These are phyloP conservation scores for Melanogrammus aeglefinus DNA, from an alignment of 2,797 vertebrate genomes.

Conservation along the genomic window DNA sequence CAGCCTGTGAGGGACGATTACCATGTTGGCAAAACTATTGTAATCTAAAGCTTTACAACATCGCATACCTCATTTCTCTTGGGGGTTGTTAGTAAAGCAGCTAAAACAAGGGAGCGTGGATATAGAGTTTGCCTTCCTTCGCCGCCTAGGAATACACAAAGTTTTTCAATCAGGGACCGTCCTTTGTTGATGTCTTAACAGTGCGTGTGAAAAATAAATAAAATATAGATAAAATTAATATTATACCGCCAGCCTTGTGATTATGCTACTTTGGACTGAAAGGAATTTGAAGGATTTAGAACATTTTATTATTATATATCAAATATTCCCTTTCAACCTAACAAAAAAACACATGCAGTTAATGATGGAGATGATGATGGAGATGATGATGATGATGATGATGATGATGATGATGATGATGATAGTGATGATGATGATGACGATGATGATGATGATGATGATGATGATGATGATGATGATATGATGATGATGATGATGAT, in stretches of 20 bases:
- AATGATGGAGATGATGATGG: background rate
- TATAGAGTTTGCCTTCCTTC: background rate
- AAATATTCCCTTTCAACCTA: background rate
- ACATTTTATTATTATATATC: background rate
- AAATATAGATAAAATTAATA: background rate
- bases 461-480: background rate
- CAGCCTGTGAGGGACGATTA: background rate
- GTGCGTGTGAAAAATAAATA: background rate
- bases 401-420: background rate
- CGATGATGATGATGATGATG: background rate
- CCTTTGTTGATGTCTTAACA: background rate
- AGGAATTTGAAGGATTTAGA: no score
- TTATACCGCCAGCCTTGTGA: background rate
- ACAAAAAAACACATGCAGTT: background rate
- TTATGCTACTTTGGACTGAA: background rate
- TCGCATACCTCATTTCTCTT: background rate
- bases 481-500: background rate
- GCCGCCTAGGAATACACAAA: background rate
- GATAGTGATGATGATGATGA: background rate
- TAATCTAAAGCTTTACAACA: background rate
- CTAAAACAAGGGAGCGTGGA: no score
- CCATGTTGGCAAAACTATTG: background rate
- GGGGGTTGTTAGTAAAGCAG: background rate
- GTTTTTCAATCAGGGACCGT: background rate
- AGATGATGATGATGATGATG: no score